These are phyloP conservation scores for Apocrypta bakeri DNA, from an alignment of 1,140 invertebrate genomes.

Conservation along the genomic window DNA sequence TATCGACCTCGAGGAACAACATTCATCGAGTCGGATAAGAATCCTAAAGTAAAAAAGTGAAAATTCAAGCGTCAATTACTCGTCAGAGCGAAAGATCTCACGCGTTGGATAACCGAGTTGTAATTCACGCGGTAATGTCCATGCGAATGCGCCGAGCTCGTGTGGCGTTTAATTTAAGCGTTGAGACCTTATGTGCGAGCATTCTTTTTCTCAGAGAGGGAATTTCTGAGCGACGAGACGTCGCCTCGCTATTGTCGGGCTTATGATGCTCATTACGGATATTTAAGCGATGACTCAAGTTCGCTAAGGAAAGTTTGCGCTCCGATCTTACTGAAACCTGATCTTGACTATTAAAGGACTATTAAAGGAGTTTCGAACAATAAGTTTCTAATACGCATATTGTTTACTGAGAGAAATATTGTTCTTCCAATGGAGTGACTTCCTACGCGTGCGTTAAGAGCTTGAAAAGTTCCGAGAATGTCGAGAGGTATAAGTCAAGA, in stretches of 20 bases:
- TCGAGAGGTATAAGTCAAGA: too few relatives aligned
- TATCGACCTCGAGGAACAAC: background rate
- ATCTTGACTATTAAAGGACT: too few relatives aligned
- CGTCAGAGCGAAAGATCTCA: constrained; percentile 18
- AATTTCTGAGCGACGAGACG: background rate
- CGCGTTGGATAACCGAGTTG: constrained; percentile 34
- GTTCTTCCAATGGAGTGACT: too few relatives aligned
- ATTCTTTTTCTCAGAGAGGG: constrained; percentile 10
- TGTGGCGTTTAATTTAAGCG: constrained; percentile 34
- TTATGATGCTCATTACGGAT: constrained; percentile 23
- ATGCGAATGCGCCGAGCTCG: too few relatives aligned
- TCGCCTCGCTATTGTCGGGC: background rate
- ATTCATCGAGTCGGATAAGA: too few relatives aligned
- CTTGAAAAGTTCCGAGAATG: too few relatives aligned
- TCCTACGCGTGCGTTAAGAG: too few relatives aligned
- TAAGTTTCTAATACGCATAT: too few relatives aligned
- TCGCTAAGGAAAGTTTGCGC: background rate
- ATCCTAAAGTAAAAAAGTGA: too few relatives aligned
- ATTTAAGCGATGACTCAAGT: background rate
- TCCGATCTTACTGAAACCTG: background rate
- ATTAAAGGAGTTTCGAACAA: too few relatives aligned
- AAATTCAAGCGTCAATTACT: background rate
- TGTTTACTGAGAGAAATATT: too few relatives aligned
- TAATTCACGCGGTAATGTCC: constrained; percentile 36
- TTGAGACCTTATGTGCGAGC: background rate